Evolutionary conservation across 1,140 invertebrate species (phyloP).

Genomic region (Calephelis nemesis): DNA sequence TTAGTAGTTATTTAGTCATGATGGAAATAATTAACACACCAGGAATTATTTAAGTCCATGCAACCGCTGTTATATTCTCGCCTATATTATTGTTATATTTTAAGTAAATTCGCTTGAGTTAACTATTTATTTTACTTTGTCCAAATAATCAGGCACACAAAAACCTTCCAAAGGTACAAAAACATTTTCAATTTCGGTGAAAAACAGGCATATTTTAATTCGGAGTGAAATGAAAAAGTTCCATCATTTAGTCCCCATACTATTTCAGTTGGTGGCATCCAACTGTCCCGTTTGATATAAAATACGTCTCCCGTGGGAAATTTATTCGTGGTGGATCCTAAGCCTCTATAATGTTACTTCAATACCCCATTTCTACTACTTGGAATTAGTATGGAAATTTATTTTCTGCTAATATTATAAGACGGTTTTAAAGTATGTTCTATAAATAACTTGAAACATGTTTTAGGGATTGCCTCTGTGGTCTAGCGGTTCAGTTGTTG

Average conservation of each 20-base stretch:
- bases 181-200: not conserved
- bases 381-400: slow-evolving; percentile 41
- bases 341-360: slow-evolving; percentile 55
- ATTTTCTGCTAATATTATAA: slow-evolving; percentile 1
- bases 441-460: no score
- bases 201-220: slow-evolving; percentile 11
- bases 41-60: no score
- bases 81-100: no score
- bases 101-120: no score
- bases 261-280: slow-evolving; percentile 47
- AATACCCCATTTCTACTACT: slow-evolving; percentile 39
- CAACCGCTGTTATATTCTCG: no score
- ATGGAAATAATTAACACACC: no score
- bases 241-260: slow-evolving; percentile 13
- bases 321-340: slow-evolving; percentile 60
- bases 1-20: no score
- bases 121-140: not conserved
- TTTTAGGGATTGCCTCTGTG: no score
- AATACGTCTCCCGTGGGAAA: slow-evolving; percentile 66
- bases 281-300: slow-evolving; percentile 50
- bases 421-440: no score
- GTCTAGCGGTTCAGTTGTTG: no score
- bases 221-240: not conserved
- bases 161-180: not conserved
- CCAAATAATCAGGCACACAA: not conserved